These are phyloP conservation scores for Morone saxatilis DNA, from an alignment of 2,113 vertebrate genomes.

Conservation along the genomic window DNA sequence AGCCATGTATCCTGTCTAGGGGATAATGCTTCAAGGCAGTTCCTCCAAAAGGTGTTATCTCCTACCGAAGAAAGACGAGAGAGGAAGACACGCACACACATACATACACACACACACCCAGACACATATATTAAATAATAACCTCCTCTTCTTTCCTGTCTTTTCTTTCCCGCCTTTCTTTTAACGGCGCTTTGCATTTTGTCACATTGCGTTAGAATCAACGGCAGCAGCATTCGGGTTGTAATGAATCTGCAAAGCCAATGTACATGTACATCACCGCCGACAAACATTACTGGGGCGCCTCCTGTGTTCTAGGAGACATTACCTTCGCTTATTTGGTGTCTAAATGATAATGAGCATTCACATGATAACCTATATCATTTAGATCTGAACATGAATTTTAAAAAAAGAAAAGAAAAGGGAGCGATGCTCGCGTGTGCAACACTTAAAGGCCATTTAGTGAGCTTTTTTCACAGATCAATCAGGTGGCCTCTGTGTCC, in stretches of 20 bases:
- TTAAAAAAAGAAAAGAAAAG: constrained; percentile 53
- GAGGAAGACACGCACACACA: constrained; percentile 36
- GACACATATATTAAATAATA: constrained; percentile 82
- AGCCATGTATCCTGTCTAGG: constrained; percentile 85
- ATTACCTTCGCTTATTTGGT: constrained; percentile 86
- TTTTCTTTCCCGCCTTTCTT: constrained; percentile 70
- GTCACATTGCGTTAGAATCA: constrained; percentile 87
- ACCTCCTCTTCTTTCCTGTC: constrained; percentile 75
- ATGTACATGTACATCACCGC: constrained; percentile 81
- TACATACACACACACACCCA: constrained; percentile 37
- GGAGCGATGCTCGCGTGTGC: background rate
- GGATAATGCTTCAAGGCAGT: constrained; percentile 87
- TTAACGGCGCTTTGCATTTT: constrained; percentile 86
- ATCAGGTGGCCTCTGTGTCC: constrained; percentile 82
- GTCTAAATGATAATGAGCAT: constrained; percentile 88
- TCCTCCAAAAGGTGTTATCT: constrained; percentile 87
- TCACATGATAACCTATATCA: constrained; percentile 85
- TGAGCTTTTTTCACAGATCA: constrained; percentile 73
- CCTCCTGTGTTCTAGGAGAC: constrained; percentile 80
- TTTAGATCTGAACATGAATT: constrained; percentile 82
- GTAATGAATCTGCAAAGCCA: constrained; percentile 83
- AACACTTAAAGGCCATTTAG: constrained; percentile 80
- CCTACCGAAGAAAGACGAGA: constrained; percentile 66
- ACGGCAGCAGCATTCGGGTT: constrained; percentile 50
- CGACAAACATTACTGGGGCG: constrained; percentile 79